Percentiles rank a stretch among this genome's conserved stretches.
Conservation (phyloP, 2,797 vertebrate genomes). For the Pachyuromys duprasi region DNA sequence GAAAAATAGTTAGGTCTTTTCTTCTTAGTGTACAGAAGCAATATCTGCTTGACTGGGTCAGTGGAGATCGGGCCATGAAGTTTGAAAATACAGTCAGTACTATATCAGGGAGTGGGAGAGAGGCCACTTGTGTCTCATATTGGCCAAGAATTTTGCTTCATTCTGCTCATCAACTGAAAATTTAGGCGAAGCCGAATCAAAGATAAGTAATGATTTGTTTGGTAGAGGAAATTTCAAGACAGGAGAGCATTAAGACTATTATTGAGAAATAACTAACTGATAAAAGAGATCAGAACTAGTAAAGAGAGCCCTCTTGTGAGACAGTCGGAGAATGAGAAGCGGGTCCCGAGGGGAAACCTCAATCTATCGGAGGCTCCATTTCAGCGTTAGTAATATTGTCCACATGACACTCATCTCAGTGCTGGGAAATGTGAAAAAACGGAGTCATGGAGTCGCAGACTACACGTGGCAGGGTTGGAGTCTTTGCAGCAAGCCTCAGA, state of each 20-base stretch:
- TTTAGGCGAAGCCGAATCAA: not conserved
- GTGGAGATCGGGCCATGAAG: too few species aligned
- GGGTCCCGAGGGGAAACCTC: too few species aligned
- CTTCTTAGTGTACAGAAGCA: not conserved
- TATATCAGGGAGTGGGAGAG: too few species aligned
- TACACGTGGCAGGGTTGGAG: not conserved
- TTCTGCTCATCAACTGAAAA: not conserved
- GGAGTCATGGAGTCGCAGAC: not conserved
- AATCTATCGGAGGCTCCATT: not conserved
- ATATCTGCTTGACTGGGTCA: not conserved
- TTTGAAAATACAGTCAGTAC: too few species aligned
- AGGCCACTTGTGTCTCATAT: too few species aligned
- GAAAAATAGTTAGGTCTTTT: too few species aligned
- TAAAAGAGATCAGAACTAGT: not conserved
- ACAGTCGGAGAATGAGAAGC: not conserved
- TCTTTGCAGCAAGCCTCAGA: not conserved
- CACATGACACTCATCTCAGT: not conserved
- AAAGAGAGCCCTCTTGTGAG: not conserved
- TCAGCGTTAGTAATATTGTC: not conserved
- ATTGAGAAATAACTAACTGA: not conserved
- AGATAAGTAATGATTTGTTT: not conserved
- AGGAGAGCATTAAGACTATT: not conserved
- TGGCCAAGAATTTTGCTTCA: not conserved
- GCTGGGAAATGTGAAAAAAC: not conserved
- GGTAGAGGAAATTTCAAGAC: not conserved